Conservation (phyloP, 2,888 invertebrate genomes). For the Willowsia nigromaculata region DNA sequence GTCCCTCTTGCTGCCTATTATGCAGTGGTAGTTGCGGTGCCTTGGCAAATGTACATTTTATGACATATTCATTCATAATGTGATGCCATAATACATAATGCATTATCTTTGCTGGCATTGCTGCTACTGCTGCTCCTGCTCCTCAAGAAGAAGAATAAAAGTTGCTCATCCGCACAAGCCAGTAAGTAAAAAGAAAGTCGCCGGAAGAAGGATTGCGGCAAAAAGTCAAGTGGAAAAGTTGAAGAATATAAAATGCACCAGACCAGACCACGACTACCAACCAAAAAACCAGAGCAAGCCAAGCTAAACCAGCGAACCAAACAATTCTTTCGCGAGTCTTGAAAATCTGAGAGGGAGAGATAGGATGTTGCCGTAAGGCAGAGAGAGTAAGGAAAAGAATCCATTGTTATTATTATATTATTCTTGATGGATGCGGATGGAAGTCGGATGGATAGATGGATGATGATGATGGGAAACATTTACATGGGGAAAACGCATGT, state of each 20-base stretch:
- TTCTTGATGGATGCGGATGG: neutral
- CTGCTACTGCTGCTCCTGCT: neutral
- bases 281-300: too few species aligned
- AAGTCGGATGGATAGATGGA: neutral
- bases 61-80: constrained; percentile 29
- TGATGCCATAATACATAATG: constrained; percentile 33
- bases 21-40: neutral
- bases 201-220: constrained; percentile 31
- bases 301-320: too few species aligned
- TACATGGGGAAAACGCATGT: constrained; percentile 8
- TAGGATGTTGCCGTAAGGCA: constrained; percentile 4
- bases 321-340: neutral
- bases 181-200: neutral
- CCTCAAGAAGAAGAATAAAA: neutral
- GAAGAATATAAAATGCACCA: constrained; percentile 23
- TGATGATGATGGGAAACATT: constrained; percentile 14
- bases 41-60: constrained; percentile 16
- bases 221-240: constrained; percentile 40
- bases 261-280: neutral
- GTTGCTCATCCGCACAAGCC: constrained; percentile 18
- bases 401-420: constrained; percentile 8
- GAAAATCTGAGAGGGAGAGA: neutral
- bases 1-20: neutral
- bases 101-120: constrained; percentile 13
- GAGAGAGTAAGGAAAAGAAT: neutral